Conservation (phyloP, 2,888 invertebrate species). For the Campoplex capitator region DNA sequence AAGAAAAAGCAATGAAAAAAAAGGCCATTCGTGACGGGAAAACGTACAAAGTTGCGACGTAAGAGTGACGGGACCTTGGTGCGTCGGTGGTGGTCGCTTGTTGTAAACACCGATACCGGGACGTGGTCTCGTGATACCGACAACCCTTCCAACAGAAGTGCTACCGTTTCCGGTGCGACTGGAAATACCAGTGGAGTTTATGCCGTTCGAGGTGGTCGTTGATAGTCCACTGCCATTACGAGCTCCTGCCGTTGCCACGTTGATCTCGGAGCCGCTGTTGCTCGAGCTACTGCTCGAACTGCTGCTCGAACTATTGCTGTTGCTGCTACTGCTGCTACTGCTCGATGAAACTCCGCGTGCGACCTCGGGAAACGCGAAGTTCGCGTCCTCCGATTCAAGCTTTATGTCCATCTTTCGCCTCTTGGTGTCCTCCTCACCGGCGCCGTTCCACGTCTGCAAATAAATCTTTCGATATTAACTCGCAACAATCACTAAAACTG, state of each 20-base stretch:
- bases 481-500: too few species aligned
- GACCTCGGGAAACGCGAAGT: slow-evolving; percentile 88
- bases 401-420: slow-evolving; percentile 89
- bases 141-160: slow-evolving; percentile 85
- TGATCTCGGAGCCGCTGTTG: slow-evolving; percentile 70
- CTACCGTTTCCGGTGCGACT: slow-evolving; percentile 78
- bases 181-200: slow-evolving; percentile 55
- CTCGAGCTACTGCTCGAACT: slow-evolving; percentile 66
- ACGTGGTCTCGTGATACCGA: slow-evolving; percentile 86
- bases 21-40: slow-evolving; percentile 81
- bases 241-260: slow-evolving; percentile 55
- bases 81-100: slow-evolving; percentile 86
- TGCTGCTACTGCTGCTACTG: slow-evolving; percentile 57
- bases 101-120: slow-evolving; percentile 86
- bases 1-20: slow-evolving; percentile 81
- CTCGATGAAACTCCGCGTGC: slow-evolving; percentile 77
- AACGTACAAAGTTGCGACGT: slow-evolving; percentile 88
- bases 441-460: slow-evolving; percentile 81
- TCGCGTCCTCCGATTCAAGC: slow-evolving; percentile 90
- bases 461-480: not conserved
- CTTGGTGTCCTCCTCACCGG: slow-evolving; percentile 86
- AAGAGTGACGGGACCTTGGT: slow-evolving; percentile 88
- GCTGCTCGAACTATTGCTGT: slow-evolving; percentile 50
- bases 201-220: slow-evolving; percentile 81
- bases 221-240: slow-evolving; percentile 69